Evolutionary conservation across 2,797 vertebrate genomes (phyloP).

Genomic region (Hapalemur alaotrensis): DNA sequence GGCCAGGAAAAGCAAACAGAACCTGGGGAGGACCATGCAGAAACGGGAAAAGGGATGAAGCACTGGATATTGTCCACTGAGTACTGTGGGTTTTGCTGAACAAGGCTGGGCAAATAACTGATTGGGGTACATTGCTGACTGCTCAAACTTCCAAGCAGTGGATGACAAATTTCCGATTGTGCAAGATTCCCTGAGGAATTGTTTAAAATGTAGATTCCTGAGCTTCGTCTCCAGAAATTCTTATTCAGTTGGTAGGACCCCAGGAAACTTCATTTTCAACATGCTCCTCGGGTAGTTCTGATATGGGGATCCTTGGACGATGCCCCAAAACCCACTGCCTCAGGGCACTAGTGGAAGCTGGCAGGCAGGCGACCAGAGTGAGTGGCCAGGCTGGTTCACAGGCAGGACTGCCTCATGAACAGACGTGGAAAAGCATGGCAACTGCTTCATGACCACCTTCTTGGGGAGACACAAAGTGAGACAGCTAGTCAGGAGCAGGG

Average conservation of each 20-base stretch:
- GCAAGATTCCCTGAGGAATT: not conserved
- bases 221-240: not conserved
- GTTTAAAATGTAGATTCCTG: not conserved
- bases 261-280: not conserved
- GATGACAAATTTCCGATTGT: not conserved
- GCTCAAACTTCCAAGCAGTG: not conserved
- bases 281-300: not conserved
- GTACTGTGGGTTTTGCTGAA: not conserved
- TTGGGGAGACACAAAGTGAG: not conserved
- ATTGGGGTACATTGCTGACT: not conserved
- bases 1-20: not conserved
- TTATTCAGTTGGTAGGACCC: not conserved
- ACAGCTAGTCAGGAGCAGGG: not conserved
- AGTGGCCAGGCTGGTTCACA: not conserved
- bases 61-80: not conserved
- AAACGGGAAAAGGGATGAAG: not conserved
- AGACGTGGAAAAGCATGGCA: not conserved
- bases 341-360: not conserved
- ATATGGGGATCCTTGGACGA: not conserved
- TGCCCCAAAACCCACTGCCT: not conserved
- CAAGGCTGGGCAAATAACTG: not conserved
- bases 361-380: not conserved
- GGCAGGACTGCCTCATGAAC: not conserved
- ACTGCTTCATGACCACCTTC: not conserved
- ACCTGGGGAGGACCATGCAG: not conserved